Evolutionary conservation across 2,113 vertebrate species (phyloP), one percentile per base, ranked within the genome.

Genomic region (Engraulis encrasicolus): DNA sequence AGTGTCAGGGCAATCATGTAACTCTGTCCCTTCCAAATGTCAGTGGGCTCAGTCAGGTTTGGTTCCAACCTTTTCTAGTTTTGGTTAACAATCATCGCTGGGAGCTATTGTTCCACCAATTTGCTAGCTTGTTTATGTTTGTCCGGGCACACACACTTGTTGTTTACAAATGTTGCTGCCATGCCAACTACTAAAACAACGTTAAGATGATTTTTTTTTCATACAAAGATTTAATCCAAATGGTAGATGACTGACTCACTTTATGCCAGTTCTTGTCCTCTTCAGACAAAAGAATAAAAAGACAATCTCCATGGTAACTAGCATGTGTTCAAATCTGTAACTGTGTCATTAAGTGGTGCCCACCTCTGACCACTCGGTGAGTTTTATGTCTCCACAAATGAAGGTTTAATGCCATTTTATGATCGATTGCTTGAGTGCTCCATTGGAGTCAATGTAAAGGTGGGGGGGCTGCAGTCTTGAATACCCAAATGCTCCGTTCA

Each of bases 161-260:
- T n/a, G n/a, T n/a, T n/a, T n/a, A n/a, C 9, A 45, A 45, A 31
- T 27, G 23, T 27, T 66, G 12, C 31, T 23, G 23, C 58, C 7
- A 66, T 11, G 11, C 1, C 23, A 71, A 31, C 27, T 31, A 27
- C 6, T 23, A 71, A 34, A 7, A 58, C 54, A 34, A 23, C 23
- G 31, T 71, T 71, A 14, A 71, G 58, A 71, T 71, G 61, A 12
- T 27, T 71, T 71, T 27, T 71, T 71, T 71, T 71, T 23, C 54
- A 31, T 9, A 11, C 23, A 34, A 7, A 71, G 61, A 27, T 31
- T 71, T 71, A 27, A 27, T 71, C 61, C 14, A 12, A 27, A 58
- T 6, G 19, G 19, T 20, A 58, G 54, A 58, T 58, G 54, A 19
- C 54, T 58, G 54, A 58, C 54, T n/a, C 19, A 20, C 4, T 6